These are phyloP conservation scores for Melangyna quadrimaculata DNA, from an alignment of 2,888 invertebrate species.

Conservation along the genomic window DNA sequence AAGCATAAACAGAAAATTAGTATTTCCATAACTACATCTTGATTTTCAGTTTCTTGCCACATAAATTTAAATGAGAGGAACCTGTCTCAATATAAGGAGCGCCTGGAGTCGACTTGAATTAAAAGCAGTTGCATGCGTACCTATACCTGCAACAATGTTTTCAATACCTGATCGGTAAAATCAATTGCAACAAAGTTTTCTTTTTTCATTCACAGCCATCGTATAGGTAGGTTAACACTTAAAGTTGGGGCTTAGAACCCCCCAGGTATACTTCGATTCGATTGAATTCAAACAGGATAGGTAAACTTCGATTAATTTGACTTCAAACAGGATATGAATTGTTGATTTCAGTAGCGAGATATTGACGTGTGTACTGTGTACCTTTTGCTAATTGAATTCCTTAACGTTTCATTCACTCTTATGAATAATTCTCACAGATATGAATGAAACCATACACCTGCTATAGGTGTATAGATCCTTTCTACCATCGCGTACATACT, in stretches of 20 bases:
- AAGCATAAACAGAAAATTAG: not conserved
- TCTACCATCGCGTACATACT: not conserved
- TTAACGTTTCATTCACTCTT: not conserved
- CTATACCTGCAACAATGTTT: slow-evolving; percentile 17
- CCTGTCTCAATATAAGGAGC: slow-evolving; percentile 3
- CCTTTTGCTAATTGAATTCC: slow-evolving; percentile 9
- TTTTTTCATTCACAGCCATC: not conserved
- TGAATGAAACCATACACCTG: not conserved
- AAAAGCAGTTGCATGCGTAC: not conserved
- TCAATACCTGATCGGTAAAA: not conserved
- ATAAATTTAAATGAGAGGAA: not conserved
- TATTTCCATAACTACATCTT: not conserved
- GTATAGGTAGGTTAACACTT: no score
- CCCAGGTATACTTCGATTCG: not conserved
- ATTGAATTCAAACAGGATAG: not conserved
- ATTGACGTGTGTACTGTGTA: not conserved
- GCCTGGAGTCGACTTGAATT: not conserved
- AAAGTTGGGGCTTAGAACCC: not conserved
- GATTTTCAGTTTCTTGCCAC: not conserved
- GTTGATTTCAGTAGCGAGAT: not conserved
- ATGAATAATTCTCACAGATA: slow-evolving; percentile 18
- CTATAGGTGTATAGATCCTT: not conserved
- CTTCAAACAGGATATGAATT: slow-evolving; percentile 12
- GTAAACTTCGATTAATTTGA: no score
- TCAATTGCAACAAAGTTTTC: not conserved